phyloP scores from a whole-genome alignment of 2,113 vertebrate species.

The Pungitius pungitius region DNA sequence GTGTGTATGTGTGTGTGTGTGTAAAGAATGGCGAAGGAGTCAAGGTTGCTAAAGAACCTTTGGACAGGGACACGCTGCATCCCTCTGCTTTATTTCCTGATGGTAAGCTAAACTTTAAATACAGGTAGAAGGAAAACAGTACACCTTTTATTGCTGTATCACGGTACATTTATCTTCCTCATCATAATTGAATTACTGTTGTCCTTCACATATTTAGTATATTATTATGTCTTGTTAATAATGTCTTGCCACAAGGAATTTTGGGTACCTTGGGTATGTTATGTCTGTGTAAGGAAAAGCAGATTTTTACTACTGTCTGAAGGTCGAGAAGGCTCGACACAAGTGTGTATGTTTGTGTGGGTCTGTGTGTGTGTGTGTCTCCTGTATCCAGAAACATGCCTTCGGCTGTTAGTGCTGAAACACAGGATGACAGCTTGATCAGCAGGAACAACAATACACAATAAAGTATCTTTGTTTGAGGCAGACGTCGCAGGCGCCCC shows the following conservation, averaged over 20 bases:
- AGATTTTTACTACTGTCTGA: background rate
- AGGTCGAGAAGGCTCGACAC: too few relatives aligned
- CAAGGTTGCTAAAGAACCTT: background rate
- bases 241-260: background rate
- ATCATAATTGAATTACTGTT: background rate
- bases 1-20: constrained; percentile 3
- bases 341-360: too few relatives aligned
- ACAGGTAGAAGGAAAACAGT: too few relatives aligned
- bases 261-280: background rate
- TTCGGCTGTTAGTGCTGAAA: constrained; percentile 58
- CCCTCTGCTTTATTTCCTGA: too few relatives aligned
- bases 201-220: background rate
- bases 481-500: constrained; percentile 11
- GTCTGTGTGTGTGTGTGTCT: too few relatives aligned
- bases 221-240: background rate
- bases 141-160: background rate
- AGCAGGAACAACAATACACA: constrained; percentile 79
- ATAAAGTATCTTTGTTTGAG: constrained; percentile 81
- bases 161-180: background rate
- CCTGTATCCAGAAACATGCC: constrained; percentile 69
- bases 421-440: constrained; percentile 76
- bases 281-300: background rate
- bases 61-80: too few relatives aligned
- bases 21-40: background rate
- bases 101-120: too few relatives aligned